A percentile compares a stretch with the other conserved stretches of the same genome.
These are phyloP conservation scores for Spongilla lacustris DNA, from an alignment of 37 sponge, comb jelly and placozoan species.

Conservation along the genomic window DNA sequence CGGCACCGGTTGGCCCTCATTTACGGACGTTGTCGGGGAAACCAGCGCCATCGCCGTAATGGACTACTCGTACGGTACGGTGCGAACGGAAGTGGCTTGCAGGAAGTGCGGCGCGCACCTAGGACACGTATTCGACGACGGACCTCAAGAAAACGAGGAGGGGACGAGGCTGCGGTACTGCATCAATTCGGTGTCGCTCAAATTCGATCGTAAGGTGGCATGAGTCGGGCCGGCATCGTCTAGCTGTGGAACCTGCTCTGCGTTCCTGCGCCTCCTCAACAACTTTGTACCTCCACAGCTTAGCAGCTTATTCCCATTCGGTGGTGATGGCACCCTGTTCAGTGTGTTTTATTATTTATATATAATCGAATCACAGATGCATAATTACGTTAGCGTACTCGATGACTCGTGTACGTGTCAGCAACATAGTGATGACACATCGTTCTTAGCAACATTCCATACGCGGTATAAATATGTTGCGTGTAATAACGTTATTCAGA, in stretches of 20 bases:
- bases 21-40: conserved; percentile 63
- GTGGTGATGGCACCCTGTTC: too few relatives aligned
- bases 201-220: conserved; percentile 36
- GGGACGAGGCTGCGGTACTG: conserved; percentile 79
- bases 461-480: not conserved
- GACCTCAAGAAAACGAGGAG: conserved; percentile 51
- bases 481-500: not conserved
- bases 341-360: too few relatives aligned
- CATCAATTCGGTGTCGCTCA: conserved; percentile 79
- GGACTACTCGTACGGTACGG: conserved; percentile 73
- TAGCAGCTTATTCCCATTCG: too few relatives aligned
- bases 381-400: not conserved
- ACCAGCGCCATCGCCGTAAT: conserved; percentile 53
- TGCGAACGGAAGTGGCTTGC: conserved; percentile 47
- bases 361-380: too few relatives aligned
- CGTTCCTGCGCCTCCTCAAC: too few relatives aligned
- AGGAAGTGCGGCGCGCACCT: conserved; percentile 81
- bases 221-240: not conserved
- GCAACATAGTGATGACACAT: too few relatives aligned
- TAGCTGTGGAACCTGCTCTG: too few relatives aligned
- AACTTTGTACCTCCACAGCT: too few relatives aligned
- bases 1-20: conserved; percentile 85
- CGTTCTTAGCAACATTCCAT: too few relatives aligned
- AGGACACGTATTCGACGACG: conserved; percentile 86
- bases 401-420: not conserved